Conservation (phyloP, 2,113 vertebrate genomes). For the Hiodon alosoides region DNA sequence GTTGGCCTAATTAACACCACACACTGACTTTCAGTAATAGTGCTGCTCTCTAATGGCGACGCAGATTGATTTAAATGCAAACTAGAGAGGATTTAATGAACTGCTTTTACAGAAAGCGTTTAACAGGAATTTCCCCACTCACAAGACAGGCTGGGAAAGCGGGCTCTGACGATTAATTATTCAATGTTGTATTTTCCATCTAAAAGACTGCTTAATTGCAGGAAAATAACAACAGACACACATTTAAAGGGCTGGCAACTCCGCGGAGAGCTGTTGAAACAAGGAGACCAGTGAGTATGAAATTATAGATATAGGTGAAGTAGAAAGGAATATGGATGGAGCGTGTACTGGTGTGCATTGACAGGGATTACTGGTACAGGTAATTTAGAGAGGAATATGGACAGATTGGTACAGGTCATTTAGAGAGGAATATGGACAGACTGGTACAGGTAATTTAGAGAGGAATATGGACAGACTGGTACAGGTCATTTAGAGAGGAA, state of each 20-base stretch:
- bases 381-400: too few species aligned
- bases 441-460: too few species aligned
- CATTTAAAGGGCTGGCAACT: background rate
- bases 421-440: too few species aligned
- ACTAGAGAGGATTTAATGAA: constrained; percentile 68
- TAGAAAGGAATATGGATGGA: background rate
- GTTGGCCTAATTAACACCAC: constrained; percentile 57
- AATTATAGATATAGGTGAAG: background rate
- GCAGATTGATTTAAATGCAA: constrained; percentile 72
- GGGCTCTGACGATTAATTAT: constrained; percentile 57
- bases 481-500: too few species aligned
- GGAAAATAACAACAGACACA: constrained; percentile 24
- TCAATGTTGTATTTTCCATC: constrained; percentile 48
- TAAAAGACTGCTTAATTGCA: constrained; percentile 39
- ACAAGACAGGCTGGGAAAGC: constrained; percentile 53
- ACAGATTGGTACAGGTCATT: too few species aligned
- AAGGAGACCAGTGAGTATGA: background rate
- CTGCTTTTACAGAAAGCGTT: constrained; percentile 61
- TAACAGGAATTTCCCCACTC: constrained; percentile 59
- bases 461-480: too few species aligned
- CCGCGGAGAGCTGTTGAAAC: background rate
- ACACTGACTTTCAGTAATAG: constrained; percentile 49
- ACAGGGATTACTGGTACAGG: background rate
- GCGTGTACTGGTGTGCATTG: background rate
- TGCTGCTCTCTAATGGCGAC: constrained; percentile 60